Evolutionary conservation across 2,113 vertebrate species (phyloP).

Genomic region (Heterochromis multidens): DNA sequence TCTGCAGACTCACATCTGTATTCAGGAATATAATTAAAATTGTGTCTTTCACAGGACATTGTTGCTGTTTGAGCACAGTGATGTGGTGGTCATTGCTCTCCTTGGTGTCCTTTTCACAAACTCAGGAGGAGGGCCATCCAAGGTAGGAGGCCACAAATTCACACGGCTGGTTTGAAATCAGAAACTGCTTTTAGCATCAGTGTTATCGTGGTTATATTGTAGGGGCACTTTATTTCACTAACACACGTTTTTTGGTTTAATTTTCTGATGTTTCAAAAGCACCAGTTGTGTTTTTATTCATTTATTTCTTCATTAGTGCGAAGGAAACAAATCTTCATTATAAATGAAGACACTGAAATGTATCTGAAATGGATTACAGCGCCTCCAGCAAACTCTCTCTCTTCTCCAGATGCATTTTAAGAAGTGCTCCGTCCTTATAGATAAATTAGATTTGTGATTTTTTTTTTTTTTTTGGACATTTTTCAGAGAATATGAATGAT

Average conservation of each 20-base stretch:
- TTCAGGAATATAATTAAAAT: not conserved
- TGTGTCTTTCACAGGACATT: conserved; percentile 79
- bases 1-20: not conserved
- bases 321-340: not conserved
- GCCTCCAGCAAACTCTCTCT: not conserved
- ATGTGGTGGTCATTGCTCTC: conserved; percentile 90
- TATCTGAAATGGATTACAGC: not conserved
- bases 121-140: conserved; percentile 92
- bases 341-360: not conserved
- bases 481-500: no score
- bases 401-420: not conserved
- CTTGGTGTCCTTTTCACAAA: conserved; percentile 93
- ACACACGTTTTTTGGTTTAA: not conserved
- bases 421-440: not conserved
- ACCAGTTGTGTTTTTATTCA: not conserved
- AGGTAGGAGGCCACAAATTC: conserved; percentile 74
- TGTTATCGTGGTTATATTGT: not conserved
- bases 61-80: conserved; percentile 94
- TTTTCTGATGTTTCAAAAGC: not conserved
- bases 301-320: not conserved
- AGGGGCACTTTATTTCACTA: not conserved
- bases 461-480: no score
- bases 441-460: not conserved
- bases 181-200: not conserved
- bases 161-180: not conserved